Conservation (phyloP, 2,797 vertebrate species). For the Danio aesculapii region DNA sequence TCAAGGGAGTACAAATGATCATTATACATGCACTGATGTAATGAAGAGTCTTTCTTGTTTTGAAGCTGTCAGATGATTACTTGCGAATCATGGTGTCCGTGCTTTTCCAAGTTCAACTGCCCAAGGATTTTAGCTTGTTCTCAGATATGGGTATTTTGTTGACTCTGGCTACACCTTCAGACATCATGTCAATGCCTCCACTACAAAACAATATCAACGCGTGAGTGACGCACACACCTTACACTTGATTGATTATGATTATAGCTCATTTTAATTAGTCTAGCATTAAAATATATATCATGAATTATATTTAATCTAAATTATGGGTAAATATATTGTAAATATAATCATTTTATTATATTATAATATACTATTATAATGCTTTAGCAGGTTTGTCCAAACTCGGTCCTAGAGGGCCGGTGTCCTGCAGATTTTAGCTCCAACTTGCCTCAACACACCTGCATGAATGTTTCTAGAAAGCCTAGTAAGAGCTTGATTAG, state of each 20-base stretch:
- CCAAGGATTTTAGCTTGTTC: slow-evolving; percentile 71
- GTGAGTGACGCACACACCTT: slow-evolving; percentile 66
- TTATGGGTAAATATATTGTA: not conserved
- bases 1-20: not conserved
- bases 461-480: too few relatives aligned
- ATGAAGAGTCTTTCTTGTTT: slow-evolving; percentile 13
- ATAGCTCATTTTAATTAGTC: not conserved
- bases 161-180: slow-evolving; percentile 63
- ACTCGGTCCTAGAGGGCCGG: too few relatives aligned
- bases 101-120: slow-evolving; percentile 74
- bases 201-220: slow-evolving; percentile 69
- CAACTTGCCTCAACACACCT: too few relatives aligned
- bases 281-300: too few relatives aligned
- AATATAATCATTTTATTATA: not conserved
- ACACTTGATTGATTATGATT: not conserved
- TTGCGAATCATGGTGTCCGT: slow-evolving; percentile 76
- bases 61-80: slow-evolving; percentile 72
- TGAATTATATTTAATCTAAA: not conserved
- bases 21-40: not conserved
- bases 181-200: slow-evolving; percentile 73
- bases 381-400: not conserved
- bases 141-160: slow-evolving; percentile 74
- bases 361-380: not conserved
- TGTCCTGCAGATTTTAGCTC: too few relatives aligned
- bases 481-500: too few relatives aligned